Base-by-base conservation (phyloP, 2,113 vertebrate genomes). In the Oxyruncus cristatus region DNA sequence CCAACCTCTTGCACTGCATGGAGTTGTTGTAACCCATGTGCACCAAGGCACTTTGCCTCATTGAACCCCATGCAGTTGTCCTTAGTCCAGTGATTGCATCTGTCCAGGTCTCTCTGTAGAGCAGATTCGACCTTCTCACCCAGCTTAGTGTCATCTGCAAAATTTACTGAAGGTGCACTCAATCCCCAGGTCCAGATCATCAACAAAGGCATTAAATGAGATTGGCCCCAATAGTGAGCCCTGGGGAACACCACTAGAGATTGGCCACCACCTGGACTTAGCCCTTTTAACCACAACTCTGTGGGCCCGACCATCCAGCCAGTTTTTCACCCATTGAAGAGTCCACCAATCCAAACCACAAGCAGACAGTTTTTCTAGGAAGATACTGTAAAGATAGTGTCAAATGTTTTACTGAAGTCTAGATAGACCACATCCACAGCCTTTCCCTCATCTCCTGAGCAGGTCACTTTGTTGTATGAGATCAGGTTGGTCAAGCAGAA, bases 11-110 rank as follows among this genome's bases (percentile, higher is more conserved):
- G 41, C 0, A 2, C 33, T n/a, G n/a, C 4, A 13, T 47, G 41
- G 23, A n/a, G 12, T 26, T 62, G 27, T 4, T 42, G 17, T 30
- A 41, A 88, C 8, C 16, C 49, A 47, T 72, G 49, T 26, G 35
- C 58, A 56, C 2, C 2, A 8, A 44, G 42, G n/a, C 4, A 41
- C 17, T 50, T 59, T 0, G 0, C 9, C 26, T 22, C 18, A 11
- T 22, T 59, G 44, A 52, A 59, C 32, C 13, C 35, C 14, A 49
- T 79, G 41, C 35, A 32, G 11, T 2, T 56, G 20, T 49, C 20
- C 11, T 41, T 11, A 32, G 58, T 6, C 3, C 24, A 14, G 20
- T 56, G 7, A 41, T 35, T 9, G 10, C 39, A 4, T 41, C 30
- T 49, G 41, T 79, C 24, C 35, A 32, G 41, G 21, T 46, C 33